Evolutionary conservation across 2,113 vertebrate genomes (phyloP).

Genomic region (Coturnix japonica): DNA sequence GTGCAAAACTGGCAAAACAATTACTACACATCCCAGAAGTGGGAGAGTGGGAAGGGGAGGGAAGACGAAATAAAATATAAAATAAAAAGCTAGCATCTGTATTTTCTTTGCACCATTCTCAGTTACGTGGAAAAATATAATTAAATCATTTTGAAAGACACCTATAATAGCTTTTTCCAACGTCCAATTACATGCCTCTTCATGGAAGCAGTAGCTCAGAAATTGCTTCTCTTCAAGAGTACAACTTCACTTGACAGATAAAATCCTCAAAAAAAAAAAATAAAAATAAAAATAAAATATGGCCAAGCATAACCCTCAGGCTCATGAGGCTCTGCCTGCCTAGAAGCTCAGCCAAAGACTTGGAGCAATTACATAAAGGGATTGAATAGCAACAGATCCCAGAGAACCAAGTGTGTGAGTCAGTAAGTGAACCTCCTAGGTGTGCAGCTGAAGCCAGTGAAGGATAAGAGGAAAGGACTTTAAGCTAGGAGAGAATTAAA

Average conservation of each 20-base stretch:
- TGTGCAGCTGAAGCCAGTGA: not conserved
- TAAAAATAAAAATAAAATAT: not conserved
- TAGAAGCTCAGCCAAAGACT: constrained; percentile 40
- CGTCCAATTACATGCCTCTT: constrained; percentile 59
- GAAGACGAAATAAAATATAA: too few species aligned
- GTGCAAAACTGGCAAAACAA: not conserved
- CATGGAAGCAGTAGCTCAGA: constrained; percentile 56
- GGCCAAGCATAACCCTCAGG: constrained; percentile 33
- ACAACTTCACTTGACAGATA: constrained; percentile 57
- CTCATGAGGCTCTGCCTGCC: not conserved
- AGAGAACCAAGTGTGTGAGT: not conserved
- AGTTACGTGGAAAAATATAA: constrained; percentile 48
- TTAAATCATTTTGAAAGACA: constrained; percentile 61
- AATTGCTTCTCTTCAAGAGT: constrained; percentile 58
- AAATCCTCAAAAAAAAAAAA: constrained; percentile 65
- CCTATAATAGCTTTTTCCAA: constrained; percentile 50
- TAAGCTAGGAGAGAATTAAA: not conserved
- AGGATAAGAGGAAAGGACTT: not conserved
- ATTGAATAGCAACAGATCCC: not conserved
- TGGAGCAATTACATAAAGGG: constrained; percentile 41
- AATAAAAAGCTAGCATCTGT: not conserved
- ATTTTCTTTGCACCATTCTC: constrained; percentile 1
- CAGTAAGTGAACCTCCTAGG: not conserved
- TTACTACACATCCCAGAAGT: not conserved
- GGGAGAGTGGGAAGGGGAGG: accelerated